phyloP scores from a whole-genome alignment of 2,888 invertebrate genomes.

The Steinernema hermaphroditum region DNA sequence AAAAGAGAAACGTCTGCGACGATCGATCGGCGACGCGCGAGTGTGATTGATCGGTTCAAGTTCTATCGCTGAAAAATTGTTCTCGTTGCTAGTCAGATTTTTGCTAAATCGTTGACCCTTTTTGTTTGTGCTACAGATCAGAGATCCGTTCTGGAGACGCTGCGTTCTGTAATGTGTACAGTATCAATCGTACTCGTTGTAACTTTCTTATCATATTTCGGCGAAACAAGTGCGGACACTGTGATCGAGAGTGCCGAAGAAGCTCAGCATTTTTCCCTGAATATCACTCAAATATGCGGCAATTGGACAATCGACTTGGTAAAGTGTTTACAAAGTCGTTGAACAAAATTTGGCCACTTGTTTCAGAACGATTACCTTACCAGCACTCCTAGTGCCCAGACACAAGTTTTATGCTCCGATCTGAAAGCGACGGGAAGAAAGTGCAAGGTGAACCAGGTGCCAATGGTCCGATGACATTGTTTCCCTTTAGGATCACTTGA shows the following conservation, averaged over 20 bases:
- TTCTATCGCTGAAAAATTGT: not conserved
- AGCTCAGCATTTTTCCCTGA: not conserved
- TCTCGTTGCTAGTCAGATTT: not conserved
- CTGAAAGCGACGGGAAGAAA: not conserved
- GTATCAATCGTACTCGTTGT: not conserved
- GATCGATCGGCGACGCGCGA: slow-evolving; percentile 12
- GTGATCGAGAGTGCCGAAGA: slow-evolving; percentile 1
- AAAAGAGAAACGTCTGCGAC: not conserved
- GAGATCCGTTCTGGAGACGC: not conserved
- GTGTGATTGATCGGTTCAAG: not conserved
- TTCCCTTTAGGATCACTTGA: not conserved
- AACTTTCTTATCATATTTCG: not conserved
- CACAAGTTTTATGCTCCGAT: not conserved
- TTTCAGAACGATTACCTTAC: not conserved
- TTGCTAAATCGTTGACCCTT: not conserved
- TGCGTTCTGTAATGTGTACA: not conserved
- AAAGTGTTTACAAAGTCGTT: not conserved
- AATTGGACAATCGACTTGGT: slow-evolving; percentile 21
- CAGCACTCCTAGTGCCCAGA: not conserved
- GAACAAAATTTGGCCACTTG: too few species aligned
- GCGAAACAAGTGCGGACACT: not conserved
- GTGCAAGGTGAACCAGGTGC: not conserved
- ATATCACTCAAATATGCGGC: not conserved
- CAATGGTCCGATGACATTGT: not conserved
- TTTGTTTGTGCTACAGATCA: slow-evolving; percentile 10